phyloP scores from a whole-genome alignment of 2,888 invertebrate species.

The Apamea crenata region DNA sequence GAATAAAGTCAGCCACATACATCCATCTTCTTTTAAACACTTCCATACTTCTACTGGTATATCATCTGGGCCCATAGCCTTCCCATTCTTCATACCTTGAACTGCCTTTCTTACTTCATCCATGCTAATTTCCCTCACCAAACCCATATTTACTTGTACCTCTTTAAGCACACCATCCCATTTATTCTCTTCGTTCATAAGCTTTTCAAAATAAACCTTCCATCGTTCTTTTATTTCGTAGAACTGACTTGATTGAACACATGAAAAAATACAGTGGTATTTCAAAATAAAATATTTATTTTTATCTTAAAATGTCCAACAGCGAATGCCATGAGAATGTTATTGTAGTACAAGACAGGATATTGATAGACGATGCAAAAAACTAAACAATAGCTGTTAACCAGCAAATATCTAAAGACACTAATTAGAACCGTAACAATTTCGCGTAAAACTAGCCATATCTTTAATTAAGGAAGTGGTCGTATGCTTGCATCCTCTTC shows the following conservation, averaged over 20 bases:
- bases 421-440: slow-evolving; percentile 33
- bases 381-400: slow-evolving; percentile 43
- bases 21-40: too few species aligned
- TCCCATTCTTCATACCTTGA: too few species aligned
- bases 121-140: too few species aligned
- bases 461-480: slow-evolving; percentile 45
- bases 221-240: too few species aligned
- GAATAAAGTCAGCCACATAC: too few species aligned
- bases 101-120: too few species aligned
- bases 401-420: slow-evolving; percentile 15
- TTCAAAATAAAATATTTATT: background rate
- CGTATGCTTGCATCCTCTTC: slow-evolving; percentile 42
- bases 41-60: too few species aligned
- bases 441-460: slow-evolving; percentile 35
- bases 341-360: slow-evolving; percentile 35
- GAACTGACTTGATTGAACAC: background rate
- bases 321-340: slow-evolving; percentile 35
- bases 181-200: too few species aligned
- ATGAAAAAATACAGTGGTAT: background rate
- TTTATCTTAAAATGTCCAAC: background rate
- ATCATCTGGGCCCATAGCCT: too few species aligned
- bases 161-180: too few species aligned
- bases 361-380: slow-evolving; percentile 45
- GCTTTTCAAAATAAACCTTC: too few species aligned
- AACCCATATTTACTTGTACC: too few species aligned